A percentile compares a stretch with the other conserved stretches of the same genome.
phyloP scores from a whole-genome alignment of 2,797 vertebrate species.

The Lutjanus argentimaculatus region DNA sequence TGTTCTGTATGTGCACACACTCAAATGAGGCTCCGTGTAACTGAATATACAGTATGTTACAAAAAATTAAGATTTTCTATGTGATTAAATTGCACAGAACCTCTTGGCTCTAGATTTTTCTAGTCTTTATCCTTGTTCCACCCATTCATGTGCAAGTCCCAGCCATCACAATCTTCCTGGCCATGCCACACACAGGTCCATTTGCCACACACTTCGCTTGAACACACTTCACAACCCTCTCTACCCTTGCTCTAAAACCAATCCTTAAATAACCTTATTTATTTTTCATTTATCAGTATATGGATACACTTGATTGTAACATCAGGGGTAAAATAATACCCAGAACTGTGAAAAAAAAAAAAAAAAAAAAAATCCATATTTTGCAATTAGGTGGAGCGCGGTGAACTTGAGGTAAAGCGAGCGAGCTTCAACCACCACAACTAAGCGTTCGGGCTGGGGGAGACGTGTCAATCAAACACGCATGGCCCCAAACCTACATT shows the following conservation, averaged over 20 bases:
- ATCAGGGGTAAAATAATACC: conserved; percentile 10
- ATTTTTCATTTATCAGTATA: background rate
- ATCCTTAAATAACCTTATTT: background rate
- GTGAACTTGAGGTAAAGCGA: background rate
- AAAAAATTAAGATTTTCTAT: background rate
- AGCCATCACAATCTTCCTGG: background rate
- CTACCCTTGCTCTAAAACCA: background rate
- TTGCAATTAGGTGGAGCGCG: background rate
- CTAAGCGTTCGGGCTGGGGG: conserved; percentile 4
- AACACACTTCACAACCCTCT: background rate
- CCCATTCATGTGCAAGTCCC: background rate
- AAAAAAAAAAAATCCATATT: background rate
- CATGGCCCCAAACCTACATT: background rate
- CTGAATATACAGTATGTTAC: background rate
- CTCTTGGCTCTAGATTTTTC: background rate
- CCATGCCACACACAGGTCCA: too few relatives aligned
- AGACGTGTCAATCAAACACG: conserved; percentile 14
- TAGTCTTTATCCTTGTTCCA: background rate
- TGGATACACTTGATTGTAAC: background rate
- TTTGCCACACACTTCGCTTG: too few relatives aligned
- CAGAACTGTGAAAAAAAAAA: background rate
- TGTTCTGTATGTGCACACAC: background rate
- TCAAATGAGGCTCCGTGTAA: conserved; percentile 1
- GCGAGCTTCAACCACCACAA: background rate
- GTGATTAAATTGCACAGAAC: background rate